These are phyloP conservation scores for Nephila pilipes DNA, from an alignment of 1,140 invertebrate species.

Conservation along the genomic window DNA sequence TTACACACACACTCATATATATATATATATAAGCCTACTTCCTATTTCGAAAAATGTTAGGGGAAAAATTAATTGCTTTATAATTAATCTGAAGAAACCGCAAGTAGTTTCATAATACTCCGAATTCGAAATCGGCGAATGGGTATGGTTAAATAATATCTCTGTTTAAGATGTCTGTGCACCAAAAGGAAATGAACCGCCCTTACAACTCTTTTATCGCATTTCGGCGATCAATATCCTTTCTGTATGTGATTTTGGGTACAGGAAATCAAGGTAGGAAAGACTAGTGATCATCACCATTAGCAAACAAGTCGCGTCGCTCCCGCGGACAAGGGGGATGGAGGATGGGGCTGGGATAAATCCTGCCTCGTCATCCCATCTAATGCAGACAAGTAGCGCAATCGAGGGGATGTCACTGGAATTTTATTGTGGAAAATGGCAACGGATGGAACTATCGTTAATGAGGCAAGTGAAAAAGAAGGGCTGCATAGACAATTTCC, in stretches of 20 bases:
- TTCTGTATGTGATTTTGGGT: slow-evolving; percentile 1
- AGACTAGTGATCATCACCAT: slow-evolving; percentile 19
- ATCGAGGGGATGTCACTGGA: slow-evolving; percentile 42
- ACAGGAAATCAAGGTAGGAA: slow-evolving; percentile 27
- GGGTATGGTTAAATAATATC: background rate
- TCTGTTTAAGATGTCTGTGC: background rate
- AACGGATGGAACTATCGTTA: slow-evolving; percentile 56
- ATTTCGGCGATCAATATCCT: slow-evolving; percentile 9
- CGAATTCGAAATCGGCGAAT: background rate
- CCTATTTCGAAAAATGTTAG: too few relatives aligned
- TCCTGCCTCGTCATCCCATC: slow-evolving; percentile 29
- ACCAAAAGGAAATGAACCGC: background rate
- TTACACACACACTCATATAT: too few relatives aligned
- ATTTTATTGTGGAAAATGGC: slow-evolving; percentile 43
- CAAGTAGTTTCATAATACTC: too few relatives aligned
- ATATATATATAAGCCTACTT: too few relatives aligned
- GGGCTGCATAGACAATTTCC: slow-evolving; percentile 65
- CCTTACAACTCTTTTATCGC: slow-evolving; percentile 8
- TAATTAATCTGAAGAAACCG: too few relatives aligned
- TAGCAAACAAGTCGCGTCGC: slow-evolving; percentile 19
- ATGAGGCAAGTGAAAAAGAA: slow-evolving; percentile 58
- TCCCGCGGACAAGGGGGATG: background rate
- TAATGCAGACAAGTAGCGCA: background rate
- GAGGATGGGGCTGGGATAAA: background rate
- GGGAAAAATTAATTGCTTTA: too few relatives aligned